phyloP scores from a whole-genome alignment of 2,797 vertebrate species.

The Mormyrops boulengeri region DNA sequence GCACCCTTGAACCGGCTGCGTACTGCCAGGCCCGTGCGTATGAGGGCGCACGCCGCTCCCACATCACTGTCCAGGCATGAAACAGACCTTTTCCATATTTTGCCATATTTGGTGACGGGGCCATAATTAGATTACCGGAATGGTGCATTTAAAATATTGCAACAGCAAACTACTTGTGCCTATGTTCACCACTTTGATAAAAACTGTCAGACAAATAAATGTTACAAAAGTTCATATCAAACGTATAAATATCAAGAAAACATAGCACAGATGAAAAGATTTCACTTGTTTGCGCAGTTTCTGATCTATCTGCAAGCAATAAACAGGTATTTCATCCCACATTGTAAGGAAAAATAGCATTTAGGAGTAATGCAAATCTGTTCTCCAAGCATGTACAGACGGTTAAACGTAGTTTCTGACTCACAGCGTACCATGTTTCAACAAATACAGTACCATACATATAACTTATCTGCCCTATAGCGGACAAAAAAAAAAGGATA shows the following conservation, averaged over 20 bases:
- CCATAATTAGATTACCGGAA: constrained; percentile 44
- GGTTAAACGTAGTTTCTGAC: background rate
- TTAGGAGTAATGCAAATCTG: background rate
- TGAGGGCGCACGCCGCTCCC: constrained; percentile 52
- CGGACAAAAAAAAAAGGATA: background rate
- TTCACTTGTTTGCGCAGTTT: background rate
- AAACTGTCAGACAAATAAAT: background rate
- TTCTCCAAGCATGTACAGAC: background rate
- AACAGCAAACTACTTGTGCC: constrained; percentile 10
- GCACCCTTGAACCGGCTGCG: background rate
- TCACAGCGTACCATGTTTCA: background rate
- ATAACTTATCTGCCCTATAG: background rate
- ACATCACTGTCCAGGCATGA: constrained; percentile 14
- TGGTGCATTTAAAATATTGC: constrained; percentile 32
- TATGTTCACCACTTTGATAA: background rate
- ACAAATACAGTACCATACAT: background rate
- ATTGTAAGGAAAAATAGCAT: background rate
- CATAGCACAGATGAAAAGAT: background rate
- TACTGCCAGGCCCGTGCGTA: constrained; percentile 36
- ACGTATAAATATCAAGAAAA: background rate
- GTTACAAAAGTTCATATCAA: background rate
- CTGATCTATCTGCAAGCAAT: background rate
- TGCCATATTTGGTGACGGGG: constrained; percentile 69
- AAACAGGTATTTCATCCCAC: background rate
- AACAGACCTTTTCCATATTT: constrained; percentile 45